phyloP scores from a whole-genome alignment of 2,113 vertebrate species.

The Psilopsiagon aymara region DNA sequence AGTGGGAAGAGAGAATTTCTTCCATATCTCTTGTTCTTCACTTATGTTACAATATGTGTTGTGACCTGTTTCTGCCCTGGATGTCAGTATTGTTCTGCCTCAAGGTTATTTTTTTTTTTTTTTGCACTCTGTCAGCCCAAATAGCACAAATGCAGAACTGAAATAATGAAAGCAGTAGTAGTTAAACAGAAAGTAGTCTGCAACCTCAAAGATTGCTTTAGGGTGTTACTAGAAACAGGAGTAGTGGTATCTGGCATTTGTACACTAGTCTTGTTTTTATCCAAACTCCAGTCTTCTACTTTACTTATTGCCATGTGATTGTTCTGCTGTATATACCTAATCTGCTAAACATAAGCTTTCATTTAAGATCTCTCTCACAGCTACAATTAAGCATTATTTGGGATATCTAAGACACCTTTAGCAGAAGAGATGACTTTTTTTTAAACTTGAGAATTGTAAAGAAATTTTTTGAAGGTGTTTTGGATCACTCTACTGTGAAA shows the following conservation, averaged over 20 bases:
- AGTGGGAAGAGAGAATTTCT: not conserved
- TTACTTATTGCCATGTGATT: not conserved
- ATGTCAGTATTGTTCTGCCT: not conserved
- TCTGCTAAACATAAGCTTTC: not conserved
- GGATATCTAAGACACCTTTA: not conserved
- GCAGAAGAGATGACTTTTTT: not conserved
- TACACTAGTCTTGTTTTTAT: not conserved
- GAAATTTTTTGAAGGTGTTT: not conserved
- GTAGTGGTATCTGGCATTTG: not conserved
- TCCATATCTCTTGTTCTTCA: not conserved
- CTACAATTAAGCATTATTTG: not conserved
- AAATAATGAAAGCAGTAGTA: not conserved
- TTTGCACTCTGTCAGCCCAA: not conserved
- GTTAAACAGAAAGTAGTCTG: not conserved
- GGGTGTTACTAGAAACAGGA: not conserved
- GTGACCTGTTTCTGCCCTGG: not conserved
- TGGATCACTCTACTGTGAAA: not conserved
- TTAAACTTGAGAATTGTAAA: not conserved
- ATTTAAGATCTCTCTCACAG: not conserved
- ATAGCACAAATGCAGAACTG: accelerated
- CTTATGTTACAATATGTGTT: not conserved
- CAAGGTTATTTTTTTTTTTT: not conserved
- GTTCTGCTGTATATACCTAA: not conserved
- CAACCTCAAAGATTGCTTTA: not conserved
- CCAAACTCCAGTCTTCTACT: not conserved